A percentile compares a stretch with the other conserved stretches of the same genome.
phyloP scores from a whole-genome alignment of 2,113 vertebrate species.

The Brevimyrus niger region DNA sequence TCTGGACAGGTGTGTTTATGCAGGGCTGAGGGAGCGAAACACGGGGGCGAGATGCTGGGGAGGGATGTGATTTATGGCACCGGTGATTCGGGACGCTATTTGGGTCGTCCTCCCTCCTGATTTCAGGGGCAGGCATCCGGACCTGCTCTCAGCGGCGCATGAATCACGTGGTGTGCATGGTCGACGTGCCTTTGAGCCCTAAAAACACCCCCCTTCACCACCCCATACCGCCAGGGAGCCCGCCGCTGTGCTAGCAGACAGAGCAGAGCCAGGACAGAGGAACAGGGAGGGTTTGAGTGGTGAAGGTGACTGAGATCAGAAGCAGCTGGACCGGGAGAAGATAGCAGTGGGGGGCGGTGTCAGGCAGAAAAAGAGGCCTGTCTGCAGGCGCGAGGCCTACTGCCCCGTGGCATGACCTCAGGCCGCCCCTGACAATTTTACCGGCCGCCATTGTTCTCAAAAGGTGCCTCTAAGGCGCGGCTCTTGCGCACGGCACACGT shows the following conservation, averaged over 20 bases:
- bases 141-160: background rate
- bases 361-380: background rate
- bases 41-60: background rate
- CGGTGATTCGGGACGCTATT: background rate
- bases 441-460: background rate
- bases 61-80: background rate
- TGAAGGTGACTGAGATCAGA: background rate
- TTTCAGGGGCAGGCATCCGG: background rate
- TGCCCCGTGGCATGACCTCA: background rate
- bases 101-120: background rate
- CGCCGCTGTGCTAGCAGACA: background rate
- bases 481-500: background rate
- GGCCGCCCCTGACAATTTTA: background rate
- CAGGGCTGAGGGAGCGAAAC: background rate
- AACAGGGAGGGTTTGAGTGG: background rate
- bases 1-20: background rate
- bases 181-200: background rate
- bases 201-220: background rate
- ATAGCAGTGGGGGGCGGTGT: background rate
- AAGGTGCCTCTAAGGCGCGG: background rate
- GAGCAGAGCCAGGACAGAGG: background rate
- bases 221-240: background rate
- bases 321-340: background rate
- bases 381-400: background rate
- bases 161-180: background rate